Conservation (phyloP, 2,888 invertebrate genomes). For the Cheilosia impressa region DNA sequence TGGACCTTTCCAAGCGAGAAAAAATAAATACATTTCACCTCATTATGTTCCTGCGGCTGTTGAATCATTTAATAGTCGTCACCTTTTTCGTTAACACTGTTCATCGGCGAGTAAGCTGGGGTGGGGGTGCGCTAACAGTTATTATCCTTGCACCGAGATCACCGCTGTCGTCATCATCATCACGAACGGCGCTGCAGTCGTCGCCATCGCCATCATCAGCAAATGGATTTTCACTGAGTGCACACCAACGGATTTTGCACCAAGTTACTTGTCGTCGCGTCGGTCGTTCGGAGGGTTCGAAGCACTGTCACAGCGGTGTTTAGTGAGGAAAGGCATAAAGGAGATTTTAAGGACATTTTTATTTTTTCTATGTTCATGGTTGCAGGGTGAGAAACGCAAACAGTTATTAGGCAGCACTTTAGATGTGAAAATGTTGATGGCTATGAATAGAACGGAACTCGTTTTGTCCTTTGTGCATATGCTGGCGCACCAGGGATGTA, state of each 20-base stretch:
- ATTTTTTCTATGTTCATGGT: slow-evolving; percentile 1
- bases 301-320: background rate
- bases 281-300: background rate
- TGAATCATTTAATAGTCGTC: slow-evolving; percentile 82
- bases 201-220: slow-evolving; percentile 40
- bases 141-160: slow-evolving; percentile 53
- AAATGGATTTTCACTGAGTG: slow-evolving; percentile 65
- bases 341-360: slow-evolving; percentile 47
- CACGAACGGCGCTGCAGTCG: background rate
- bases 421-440: slow-evolving; percentile 66
- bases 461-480: slow-evolving; percentile 61
- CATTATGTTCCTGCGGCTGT: slow-evolving; percentile 82
- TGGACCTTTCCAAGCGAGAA: slow-evolving; percentile 51
- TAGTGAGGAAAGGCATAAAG: slow-evolving; percentile 43
- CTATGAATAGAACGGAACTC: slow-evolving; percentile 70
- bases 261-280: background rate
- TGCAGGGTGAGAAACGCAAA: slow-evolving; percentile 66
- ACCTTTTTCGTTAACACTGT: slow-evolving; percentile 78
- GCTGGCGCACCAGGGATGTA: slow-evolving; percentile 19
- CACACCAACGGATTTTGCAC: slow-evolving; percentile 32
- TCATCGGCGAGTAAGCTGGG: slow-evolving; percentile 16
- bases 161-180: slow-evolving; percentile 18
- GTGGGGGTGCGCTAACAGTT: slow-evolving; percentile 17
- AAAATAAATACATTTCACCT: slow-evolving; percentile 75
- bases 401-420: slow-evolving; percentile 75